These are phyloP conservation scores for Pardosa pseudoannulata DNA, from an alignment of 2,888 invertebrate species.

Conservation along the genomic window DNA sequence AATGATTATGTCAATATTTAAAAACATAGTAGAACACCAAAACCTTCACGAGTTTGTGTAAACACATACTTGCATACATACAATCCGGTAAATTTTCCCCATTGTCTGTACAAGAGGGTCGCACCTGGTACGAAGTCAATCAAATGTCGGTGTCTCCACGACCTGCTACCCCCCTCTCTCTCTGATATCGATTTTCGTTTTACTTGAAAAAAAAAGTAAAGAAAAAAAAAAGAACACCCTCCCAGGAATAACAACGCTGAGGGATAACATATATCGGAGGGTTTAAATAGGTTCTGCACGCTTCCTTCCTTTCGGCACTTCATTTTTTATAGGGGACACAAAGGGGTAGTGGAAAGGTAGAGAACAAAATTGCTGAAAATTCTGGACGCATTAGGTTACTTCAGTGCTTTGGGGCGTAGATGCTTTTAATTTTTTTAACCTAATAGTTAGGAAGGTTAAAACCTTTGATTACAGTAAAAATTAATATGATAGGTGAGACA, in stretches of 20 bases:
- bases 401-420: too few species aligned
- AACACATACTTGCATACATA: too few species aligned
- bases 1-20: too few species aligned
- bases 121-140: constrained; percentile 71
- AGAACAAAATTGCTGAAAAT: too few species aligned
- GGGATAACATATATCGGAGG: constrained; percentile 30
- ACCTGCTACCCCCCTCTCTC: background rate
- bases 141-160: constrained; percentile 47
- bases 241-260: constrained; percentile 27
- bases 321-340: constrained; percentile 13
- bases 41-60: too few species aligned
- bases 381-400: too few species aligned
- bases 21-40: too few species aligned
- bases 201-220: constrained; percentile 34
- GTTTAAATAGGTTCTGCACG: constrained; percentile 35
- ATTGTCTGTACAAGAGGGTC: constrained; percentile 35
- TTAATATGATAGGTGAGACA: too few species aligned
- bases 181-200: constrained; percentile 61
- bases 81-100: background rate
- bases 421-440: too few species aligned
- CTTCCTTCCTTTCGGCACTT: constrained; percentile 12
- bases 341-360: background rate
- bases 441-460: too few species aligned
- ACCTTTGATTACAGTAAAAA: too few species aligned
- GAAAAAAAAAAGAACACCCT: constrained; percentile 31